Conservation (phyloP, 1,140 invertebrate genomes). For the Meloidogyne exigua region DNA sequence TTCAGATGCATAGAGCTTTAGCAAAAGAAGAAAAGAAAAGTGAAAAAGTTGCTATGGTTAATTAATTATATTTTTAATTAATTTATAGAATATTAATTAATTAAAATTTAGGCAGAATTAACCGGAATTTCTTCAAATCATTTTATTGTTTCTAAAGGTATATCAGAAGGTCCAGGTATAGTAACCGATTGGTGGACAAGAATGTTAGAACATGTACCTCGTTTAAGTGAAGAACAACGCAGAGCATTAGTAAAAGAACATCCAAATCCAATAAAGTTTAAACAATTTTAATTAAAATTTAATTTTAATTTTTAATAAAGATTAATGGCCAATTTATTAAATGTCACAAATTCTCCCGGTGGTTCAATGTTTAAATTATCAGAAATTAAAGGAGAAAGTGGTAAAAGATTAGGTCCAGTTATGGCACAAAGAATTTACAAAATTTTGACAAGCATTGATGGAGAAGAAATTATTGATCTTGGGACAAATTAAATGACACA, state of each 20-base stretch:
- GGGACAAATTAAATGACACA: neutral
- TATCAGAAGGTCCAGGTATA: constrained; percentile 41
- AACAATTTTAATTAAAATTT: neutral
- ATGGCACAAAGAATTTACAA: constrained; percentile 49
- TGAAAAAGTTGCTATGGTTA: constrained; percentile 22
- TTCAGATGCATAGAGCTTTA: constrained; percentile 50
- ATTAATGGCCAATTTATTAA: constrained; percentile 41
- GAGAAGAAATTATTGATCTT: constrained; percentile 43
- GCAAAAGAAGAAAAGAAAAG: constrained; percentile 52
- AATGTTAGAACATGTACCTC: constrained; percentile 47
- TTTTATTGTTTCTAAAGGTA: constrained; percentile 44
- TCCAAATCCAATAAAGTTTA: constrained; percentile 37
- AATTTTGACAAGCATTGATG: constrained; percentile 45
- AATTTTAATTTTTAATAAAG: neutral
- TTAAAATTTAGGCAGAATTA: neutral
- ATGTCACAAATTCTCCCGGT: constrained; percentile 26
- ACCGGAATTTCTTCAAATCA: neutral
- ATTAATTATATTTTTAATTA: constrained; percentile 9
- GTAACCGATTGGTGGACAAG: constrained; percentile 47
- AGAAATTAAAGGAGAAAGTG: constrained; percentile 31
- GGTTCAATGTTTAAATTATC: constrained; percentile 47
- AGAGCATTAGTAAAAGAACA: constrained; percentile 41
- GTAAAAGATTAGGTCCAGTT: constrained; percentile 43
- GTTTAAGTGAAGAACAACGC: constrained; percentile 44
- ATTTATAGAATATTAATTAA: neutral